A percentile compares a stretch with the other conserved stretches of the same genome.
phyloP scores from a whole-genome alignment of 2,888 invertebrate species.

The Galerucella nymphaeae region DNA sequence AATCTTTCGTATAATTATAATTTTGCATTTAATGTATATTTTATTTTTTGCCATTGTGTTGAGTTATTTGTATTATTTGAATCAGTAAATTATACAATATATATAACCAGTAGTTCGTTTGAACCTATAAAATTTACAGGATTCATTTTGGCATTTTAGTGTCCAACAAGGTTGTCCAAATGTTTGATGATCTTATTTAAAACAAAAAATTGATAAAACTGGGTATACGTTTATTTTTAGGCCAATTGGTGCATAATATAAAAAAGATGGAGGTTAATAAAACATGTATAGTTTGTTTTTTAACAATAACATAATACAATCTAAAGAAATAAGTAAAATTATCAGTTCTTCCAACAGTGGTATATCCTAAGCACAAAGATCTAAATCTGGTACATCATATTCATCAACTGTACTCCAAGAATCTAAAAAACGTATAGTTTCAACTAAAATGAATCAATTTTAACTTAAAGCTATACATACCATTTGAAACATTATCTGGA shows the following conservation, averaged over 20 bases:
- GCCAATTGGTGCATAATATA: conserved; percentile 5
- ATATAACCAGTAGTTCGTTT: no score
- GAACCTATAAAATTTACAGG: no score
- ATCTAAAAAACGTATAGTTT: conserved; percentile 36
- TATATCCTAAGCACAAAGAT: conserved; percentile 36
- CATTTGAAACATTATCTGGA: conserved; percentile 40
- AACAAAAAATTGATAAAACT: neutral
- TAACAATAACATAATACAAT: neutral
- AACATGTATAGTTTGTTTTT: neutral
- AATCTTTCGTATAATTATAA: conserved; percentile 25
- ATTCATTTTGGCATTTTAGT: no score
- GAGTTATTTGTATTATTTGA: conserved; percentile 20
- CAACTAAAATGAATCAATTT: neutral
- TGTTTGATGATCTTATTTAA: no score
- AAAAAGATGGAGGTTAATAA: neutral
- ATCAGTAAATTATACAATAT: no score
- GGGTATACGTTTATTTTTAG: neutral
- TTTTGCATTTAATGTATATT: conserved; percentile 18
- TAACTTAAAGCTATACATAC: conserved; percentile 38
- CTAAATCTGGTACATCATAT: conserved; percentile 56
- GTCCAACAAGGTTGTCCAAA: no score
- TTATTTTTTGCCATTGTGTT: conserved; percentile 19
- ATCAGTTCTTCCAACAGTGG: conserved; percentile 26
- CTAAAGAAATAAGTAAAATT: conserved; percentile 2
- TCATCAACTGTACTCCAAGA: conserved; percentile 52